Base-by-base conservation (phyloP, 2,113 vertebrate species). In the Leptobrachium leishanense region DNA sequence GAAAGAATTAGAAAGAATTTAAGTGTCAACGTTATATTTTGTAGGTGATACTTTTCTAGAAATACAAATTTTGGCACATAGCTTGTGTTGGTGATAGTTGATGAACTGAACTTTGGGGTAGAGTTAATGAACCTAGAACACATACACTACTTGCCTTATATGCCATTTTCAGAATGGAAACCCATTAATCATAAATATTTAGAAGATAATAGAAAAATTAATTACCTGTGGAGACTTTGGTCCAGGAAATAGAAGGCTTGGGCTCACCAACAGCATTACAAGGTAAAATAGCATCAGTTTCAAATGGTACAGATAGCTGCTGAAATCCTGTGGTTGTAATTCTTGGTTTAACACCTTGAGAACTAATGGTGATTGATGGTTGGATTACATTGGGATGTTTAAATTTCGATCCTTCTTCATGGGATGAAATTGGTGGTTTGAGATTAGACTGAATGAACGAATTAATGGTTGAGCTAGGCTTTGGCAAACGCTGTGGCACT, bases 221-320 rank as follows among this genome's bases (percentile, higher is more conserved):
- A 92, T 83, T 90, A 98, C 97, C 96, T 88, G 91, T 97, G 44
- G 94, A 90, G 20, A 95, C 85, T 87, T 95, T 95, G 15, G 93
- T 97, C 97, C 97, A 99, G 12, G 93, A 94, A 68, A 98, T 81
- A 68, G 92, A 91, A 43, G 95, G 95, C 72, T 71, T 88, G 1
- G 96, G 96, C 2, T 93, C 91, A 7, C 95, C 96, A 1, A 79
- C 68, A 0, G 93, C 88, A 70, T 92, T 90, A 82, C 97, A 99
- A n/a, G 93, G 93, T 59, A 99, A 88, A 63, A 85, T 50, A 41
- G 85, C 90, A 74, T 97, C 94, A 1, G 82, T 85, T 85, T 95
- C 95, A 1, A 92, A 94, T 9, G 87, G 85, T 75, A 92, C 84
- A 0, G 91, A 92, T 78, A 95, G 66, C 0, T 87, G 88, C 46